These are phyloP conservation scores for Iguana delicatissima DNA, from an alignment of 2,797 vertebrate species.

Conservation along the genomic window DNA sequence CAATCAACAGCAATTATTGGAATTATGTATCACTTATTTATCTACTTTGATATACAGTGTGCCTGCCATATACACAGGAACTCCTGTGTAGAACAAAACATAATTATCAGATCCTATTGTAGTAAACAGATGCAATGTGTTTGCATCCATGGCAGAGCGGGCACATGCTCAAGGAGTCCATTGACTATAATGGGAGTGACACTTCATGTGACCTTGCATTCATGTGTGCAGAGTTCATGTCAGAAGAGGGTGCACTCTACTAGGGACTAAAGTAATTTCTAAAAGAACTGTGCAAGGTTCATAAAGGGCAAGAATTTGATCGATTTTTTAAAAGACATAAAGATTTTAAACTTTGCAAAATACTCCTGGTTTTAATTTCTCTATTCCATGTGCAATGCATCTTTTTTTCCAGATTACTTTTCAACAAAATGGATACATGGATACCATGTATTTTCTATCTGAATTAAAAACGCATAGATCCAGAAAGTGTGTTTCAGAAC, in stretches of 20 bases:
- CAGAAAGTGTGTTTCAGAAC: background rate
- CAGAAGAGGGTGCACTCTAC: too few species aligned
- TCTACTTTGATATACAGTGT: background rate
- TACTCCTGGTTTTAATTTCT: background rate
- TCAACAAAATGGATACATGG: background rate
- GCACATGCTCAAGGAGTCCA: too few species aligned
- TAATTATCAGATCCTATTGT: too few species aligned
- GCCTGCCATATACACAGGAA: too few species aligned
- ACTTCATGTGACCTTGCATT: too few species aligned
- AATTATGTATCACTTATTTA: background rate
- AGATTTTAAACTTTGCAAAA: background rate
- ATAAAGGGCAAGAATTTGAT: background rate
- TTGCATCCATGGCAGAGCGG: too few species aligned
- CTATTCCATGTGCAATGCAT: background rate
- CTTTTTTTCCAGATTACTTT: background rate
- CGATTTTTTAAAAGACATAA: background rate
- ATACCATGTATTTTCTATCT: background rate
- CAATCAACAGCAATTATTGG: background rate
- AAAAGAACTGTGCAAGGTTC: background rate
- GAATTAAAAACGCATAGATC: background rate
- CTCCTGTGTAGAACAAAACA: too few species aligned
- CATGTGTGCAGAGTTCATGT: too few species aligned
- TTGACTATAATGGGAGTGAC: too few species aligned
- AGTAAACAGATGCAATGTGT: too few species aligned
- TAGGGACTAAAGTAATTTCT: background rate